Evolutionary conservation across 1,140 invertebrate species (phyloP).

Genomic region (Tyrophagus putrescentiae): DNA sequence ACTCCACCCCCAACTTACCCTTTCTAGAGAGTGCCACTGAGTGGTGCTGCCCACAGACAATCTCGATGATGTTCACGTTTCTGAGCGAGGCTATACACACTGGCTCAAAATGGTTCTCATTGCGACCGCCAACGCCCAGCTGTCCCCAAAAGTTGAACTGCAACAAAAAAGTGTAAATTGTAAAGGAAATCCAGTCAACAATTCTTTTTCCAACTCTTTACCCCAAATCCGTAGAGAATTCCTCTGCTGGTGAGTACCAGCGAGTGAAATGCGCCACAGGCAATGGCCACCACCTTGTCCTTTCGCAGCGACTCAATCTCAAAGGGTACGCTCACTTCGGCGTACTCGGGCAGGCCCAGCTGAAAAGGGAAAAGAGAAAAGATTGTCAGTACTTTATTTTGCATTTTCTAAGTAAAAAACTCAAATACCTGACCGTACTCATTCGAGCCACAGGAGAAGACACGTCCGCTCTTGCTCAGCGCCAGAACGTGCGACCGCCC

Average conservation of each 20-base stretch:
- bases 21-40: constrained; percentile 42
- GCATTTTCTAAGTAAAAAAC: too few species aligned
- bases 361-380: too few species aligned
- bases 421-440: constrained; percentile 19
- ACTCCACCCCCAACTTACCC: too few species aligned
- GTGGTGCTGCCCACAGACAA: constrained; percentile 16
- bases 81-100: not conserved
- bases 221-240: constrained; percentile 4
- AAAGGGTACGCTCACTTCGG: not conserved
- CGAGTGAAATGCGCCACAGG: constrained; percentile 50
- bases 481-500: constrained; percentile 7
- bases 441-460: constrained; percentile 9
- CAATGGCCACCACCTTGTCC: constrained; percentile 33
- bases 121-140: constrained; percentile 3
- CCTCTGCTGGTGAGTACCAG: constrained; percentile 45
- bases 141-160: constrained; percentile 20
- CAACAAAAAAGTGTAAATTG: not conserved
- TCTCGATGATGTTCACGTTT: not conserved
- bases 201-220: too few species aligned
- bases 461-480: constrained; percentile 1
- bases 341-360: not conserved
- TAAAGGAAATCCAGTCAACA: too few species aligned
- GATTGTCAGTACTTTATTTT: too few species aligned
- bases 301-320: not conserved
- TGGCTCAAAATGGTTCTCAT: constrained; percentile 9